A percentile compares a stretch with the other conserved stretches of the same genome.
Evolutionary conservation across 2,888 invertebrate genomes (phyloP).

Genomic region (Smittia sp.): DNA sequence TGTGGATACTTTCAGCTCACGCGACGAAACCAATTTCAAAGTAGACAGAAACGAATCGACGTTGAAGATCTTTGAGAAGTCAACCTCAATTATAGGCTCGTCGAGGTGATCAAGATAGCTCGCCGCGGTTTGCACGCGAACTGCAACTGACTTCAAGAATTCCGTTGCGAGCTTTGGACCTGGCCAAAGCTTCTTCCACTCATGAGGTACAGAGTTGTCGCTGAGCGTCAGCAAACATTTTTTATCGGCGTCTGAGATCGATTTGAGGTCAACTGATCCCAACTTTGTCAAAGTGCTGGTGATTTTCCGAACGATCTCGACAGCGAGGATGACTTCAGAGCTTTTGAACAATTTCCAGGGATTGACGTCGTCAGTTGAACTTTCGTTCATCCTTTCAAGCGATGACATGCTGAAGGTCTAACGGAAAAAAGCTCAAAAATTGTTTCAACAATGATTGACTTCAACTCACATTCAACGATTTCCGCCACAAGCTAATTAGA

Average conservation of each 20-base stretch:
- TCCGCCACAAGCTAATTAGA: conserved; percentile 79
- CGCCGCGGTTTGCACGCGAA: conserved; percentile 49
- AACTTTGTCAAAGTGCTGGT: background rate
- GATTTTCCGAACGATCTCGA: conserved; percentile 9
- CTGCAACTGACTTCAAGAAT: conserved; percentile 49
- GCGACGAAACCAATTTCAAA: conserved; percentile 47
- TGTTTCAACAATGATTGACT: background rate
- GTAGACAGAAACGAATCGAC: conserved; percentile 50
- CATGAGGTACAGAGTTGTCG: conserved; percentile 50
- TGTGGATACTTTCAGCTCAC: conserved; percentile 25
- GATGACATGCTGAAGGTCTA: conserved; percentile 47
- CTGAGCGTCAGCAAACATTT: conserved; percentile 46
- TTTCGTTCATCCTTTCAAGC: conserved; percentile 44
- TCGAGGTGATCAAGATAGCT: conserved; percentile 46
- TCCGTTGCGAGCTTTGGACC: conserved; percentile 50
- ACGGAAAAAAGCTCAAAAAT: conserved; percentile 33
- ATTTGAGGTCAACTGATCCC: conserved; percentile 43
- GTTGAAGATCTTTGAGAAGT: conserved; percentile 50
- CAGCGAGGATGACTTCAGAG: conserved; percentile 42
- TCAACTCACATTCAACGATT: conserved; percentile 57
- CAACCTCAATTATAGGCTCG: conserved; percentile 44
- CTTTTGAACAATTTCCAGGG: conserved; percentile 47
- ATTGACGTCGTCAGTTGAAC: conserved; percentile 42
- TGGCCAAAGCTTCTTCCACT: conserved; percentile 51
- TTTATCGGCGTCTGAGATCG: conserved; percentile 44